phyloP scores from a whole-genome alignment of 2,888 invertebrate species.

The Argyresthia goedartella region DNA sequence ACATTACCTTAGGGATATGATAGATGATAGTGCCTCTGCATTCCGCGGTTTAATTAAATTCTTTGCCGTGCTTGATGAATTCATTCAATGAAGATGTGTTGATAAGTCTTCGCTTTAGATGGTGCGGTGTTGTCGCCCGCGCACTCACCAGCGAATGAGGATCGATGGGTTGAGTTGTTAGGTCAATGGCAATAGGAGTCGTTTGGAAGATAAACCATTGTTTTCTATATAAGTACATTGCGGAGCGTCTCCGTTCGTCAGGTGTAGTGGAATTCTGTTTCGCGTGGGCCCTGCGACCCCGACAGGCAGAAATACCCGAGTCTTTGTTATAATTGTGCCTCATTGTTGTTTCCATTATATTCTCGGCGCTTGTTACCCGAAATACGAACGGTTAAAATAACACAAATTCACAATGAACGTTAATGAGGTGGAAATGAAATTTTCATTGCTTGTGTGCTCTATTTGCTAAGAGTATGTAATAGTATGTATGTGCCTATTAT shows the following conservation, averaged over 20 bases:
- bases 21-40: constrained; percentile 3
- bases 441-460: background rate
- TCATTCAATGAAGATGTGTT: background rate
- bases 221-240: constrained; percentile 12
- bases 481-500: too few relatives aligned
- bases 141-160: background rate
- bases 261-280: constrained; percentile 22
- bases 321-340: constrained; percentile 29
- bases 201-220: constrained; percentile 3
- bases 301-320: constrained; percentile 29
- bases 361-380: constrained; percentile 17
- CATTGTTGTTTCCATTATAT: constrained; percentile 25
- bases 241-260: constrained; percentile 12
- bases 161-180: constrained; percentile 5
- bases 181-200: constrained; percentile 6
- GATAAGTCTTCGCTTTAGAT: background rate
- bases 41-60: constrained; percentile 7
- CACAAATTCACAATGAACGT: constrained; percentile 7
- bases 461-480: too few relatives aligned
- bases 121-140: constrained; percentile 2
- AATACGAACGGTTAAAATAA: constrained; percentile 36
- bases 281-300: constrained; percentile 45
- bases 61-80: constrained; percentile 1
- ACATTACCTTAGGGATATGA: constrained; percentile 12
- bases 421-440: background rate